These are phyloP conservation scores for Meloidogyne exigua DNA, from an alignment of 1,140 invertebrate species.

Conservation along the genomic window DNA sequence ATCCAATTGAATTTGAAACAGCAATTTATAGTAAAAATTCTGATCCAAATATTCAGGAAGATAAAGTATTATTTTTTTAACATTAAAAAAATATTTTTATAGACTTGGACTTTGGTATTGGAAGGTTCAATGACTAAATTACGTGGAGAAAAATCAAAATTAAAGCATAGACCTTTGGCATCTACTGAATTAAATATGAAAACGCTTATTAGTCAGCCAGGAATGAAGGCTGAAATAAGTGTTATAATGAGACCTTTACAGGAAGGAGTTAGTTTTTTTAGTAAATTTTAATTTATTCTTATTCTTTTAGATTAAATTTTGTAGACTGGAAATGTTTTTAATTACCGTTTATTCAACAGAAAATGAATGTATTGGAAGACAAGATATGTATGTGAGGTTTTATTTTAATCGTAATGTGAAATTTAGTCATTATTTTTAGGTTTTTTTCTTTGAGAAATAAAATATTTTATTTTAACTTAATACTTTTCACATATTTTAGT, in stretches of 20 bases:
- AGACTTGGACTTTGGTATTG: constrained; percentile 9
- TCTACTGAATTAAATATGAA: background rate
- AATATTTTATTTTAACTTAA: too few relatives aligned
- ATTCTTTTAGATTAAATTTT: constrained; percentile 2
- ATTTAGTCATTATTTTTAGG: too few relatives aligned
- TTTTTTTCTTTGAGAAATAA: too few relatives aligned
- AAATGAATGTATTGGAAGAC: background rate
- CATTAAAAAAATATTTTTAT: background rate
- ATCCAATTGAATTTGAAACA: constrained; percentile 23
- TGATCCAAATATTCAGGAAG: background rate
- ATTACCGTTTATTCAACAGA: background rate
- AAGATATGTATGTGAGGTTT: too few relatives aligned
- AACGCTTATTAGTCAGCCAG: constrained; percentile 2
- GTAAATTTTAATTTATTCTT: background rate
- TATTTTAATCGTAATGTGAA: too few relatives aligned
- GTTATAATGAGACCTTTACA: constrained; percentile 14
- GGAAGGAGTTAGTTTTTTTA: background rate
- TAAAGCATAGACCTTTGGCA: constrained; percentile 13
- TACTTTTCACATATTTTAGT: background rate
- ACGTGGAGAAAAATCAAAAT: background rate
- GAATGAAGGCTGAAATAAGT: constrained; percentile 1
- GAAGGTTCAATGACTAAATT: constrained; percentile 17
- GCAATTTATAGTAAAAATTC: constrained; percentile 3
- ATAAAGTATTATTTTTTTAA: background rate
- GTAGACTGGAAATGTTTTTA: background rate